Evolutionary conservation across 2,888 invertebrate species (phyloP), one percentile per base, ranked within the genome.

Genomic region (Dasysyrphus tricinctus): DNA sequence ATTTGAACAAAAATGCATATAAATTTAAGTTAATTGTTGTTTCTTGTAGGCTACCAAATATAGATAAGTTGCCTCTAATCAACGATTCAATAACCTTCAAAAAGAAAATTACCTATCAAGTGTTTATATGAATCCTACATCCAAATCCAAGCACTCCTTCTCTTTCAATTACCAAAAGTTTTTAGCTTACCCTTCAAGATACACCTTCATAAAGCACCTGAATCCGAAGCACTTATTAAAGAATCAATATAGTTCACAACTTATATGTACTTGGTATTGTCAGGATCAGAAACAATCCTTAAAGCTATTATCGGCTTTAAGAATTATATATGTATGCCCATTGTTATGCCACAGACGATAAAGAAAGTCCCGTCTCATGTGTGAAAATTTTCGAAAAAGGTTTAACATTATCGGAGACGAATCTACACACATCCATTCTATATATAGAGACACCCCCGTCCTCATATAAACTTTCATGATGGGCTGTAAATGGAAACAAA

Each of bases 401-500:
- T 42, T 56, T 54, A 29, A 51, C 54, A 70, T 42, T 51, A 51
- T 51, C 54, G 37, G 6, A 19, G 39, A 51, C 69, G 54, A 29
- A 51, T 69, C 29, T 54, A 54, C 19, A 76, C 34, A 49, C 16
- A 61, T 54, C 24, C 29, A 63, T 47, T 47, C 44, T n/a, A 8
- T 1, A 54, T 24, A n/a, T 34, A 32, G 5, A 32, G 5, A 32
- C 32, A 32, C 32, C n/a, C 56, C 32, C n/a, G 19, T 49, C 29
- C 11, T 19, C 6, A 32, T 54, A 61, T 49, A 47, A 32, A 73
- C 39, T 19, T 24, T 34, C 67, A 57, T 73, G 56, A 74, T 59
- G 67, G 47, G 61, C 34, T 39, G 49, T 57, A 57, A 65, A 79
- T 65, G 65, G 73, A 69, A 65, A 73, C 65, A 59, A 79, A 65